A percentile compares a stretch with the other conserved stretches of the same genome.
Evolutionary conservation across 2,888 invertebrate species (phyloP).

Genomic region (Epistrophe grossulariae): DNA sequence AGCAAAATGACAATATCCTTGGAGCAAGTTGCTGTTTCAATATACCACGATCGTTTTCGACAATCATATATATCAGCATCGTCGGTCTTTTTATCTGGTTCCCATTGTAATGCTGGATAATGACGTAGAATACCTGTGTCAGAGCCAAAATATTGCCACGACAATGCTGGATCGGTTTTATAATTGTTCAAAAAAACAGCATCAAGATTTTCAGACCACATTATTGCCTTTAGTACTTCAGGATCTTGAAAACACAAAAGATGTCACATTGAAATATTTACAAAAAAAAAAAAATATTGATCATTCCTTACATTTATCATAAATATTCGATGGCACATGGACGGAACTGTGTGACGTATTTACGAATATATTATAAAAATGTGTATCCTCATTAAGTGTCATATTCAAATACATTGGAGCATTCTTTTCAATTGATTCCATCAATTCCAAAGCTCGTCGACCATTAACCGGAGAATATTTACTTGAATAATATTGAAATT

Average conservation of each 20-base stretch:
- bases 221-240: slow-evolving; percentile 89
- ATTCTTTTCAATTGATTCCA: slow-evolving; percentile 80
- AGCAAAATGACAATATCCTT: slow-evolving; percentile 98
- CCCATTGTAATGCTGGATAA: slow-evolving; percentile 94
- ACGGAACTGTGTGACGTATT: slow-evolving; percentile 93
- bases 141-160: slow-evolving; percentile 99
- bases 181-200: slow-evolving; percentile 93
- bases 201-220: slow-evolving; percentile 95
- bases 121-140: slow-evolving; percentile 95
- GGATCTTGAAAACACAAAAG: slow-evolving; percentile 81
- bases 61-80: slow-evolving; percentile 95
- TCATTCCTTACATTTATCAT: slow-evolving; percentile 90
- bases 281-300: not conserved
- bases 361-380: slow-evolving; percentile 93
- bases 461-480: slow-evolving; percentile 88
- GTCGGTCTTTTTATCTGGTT: slow-evolving; percentile 81
- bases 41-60: slow-evolving; percentile 96
- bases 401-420: slow-evolving; percentile 85
- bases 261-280: not conserved
- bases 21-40: slow-evolving; percentile 98
- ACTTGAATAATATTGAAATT: slow-evolving; percentile 89
- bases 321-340: slow-evolving; percentile 97
- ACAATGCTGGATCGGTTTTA: slow-evolving; percentile 93
- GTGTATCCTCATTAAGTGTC: slow-evolving; percentile 88
- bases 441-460: slow-evolving; percentile 78